These are phyloP conservation scores for Acrocephalus scirpaceus DNA, from an alignment of 2,797 vertebrate genomes.

Conservation along the genomic window DNA sequence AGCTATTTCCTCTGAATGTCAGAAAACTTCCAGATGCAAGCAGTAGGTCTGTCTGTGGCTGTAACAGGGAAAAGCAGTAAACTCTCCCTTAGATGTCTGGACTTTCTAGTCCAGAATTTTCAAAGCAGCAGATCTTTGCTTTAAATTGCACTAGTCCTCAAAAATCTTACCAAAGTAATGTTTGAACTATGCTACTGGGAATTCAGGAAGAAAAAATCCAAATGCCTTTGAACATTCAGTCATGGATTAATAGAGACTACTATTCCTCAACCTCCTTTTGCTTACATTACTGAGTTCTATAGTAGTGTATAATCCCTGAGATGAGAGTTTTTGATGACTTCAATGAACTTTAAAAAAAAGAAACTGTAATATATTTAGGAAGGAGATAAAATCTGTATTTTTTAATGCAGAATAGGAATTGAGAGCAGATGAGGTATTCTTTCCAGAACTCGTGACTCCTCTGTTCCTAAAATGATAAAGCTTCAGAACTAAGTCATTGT, in stretches of 20 bases:
- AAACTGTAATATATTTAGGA: not conserved
- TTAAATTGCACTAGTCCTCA: not conserved
- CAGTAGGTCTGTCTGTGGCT: not conserved
- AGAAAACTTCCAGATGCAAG: not conserved
- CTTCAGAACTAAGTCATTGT: not conserved
- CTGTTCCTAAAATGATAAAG: not conserved
- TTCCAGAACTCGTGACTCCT: not conserved
- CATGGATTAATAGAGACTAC: not conserved
- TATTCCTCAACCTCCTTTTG: constrained; percentile 25
- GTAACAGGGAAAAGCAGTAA: not conserved
- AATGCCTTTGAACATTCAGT: not conserved
- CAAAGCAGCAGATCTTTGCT: not conserved
- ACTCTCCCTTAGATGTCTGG: not conserved
- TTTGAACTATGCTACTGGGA: not conserved
- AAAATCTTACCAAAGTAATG: not conserved
- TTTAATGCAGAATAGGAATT: not conserved
- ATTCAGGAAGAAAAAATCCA: not conserved
- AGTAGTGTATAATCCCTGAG: not conserved
- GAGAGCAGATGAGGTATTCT: not conserved
- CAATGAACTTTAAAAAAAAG: not conserved
- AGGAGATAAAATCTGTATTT: not conserved
- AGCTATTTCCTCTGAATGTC: not conserved
- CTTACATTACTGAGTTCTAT: not conserved
- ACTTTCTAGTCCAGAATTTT: not conserved
- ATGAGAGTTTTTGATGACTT: constrained; percentile 21